Evolutionary conservation across 2,888 invertebrate species (phyloP), one percentile per base, ranked within the genome.

Genomic region (Caenorhabditis sp.): DNA sequence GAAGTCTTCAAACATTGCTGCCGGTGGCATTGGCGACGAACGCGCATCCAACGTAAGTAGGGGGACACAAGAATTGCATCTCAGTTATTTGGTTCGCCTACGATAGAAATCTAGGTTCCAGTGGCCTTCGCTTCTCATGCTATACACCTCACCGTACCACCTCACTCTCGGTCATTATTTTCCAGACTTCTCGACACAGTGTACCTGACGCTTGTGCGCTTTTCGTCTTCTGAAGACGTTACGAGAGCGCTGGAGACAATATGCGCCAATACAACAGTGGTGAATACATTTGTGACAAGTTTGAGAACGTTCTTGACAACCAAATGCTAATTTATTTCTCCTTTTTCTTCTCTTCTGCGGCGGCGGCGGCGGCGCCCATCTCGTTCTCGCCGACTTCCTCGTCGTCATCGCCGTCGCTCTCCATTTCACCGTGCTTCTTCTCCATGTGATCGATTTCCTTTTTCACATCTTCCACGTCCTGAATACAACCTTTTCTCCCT

Each of bases 401-500:
- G 13, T 55, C 61, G 13, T 76, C 67, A 32, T 62, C 76, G 13
- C 65, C 69, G 28, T 69, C 77, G 1, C 51, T 65, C 28, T 77
- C 77, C 67, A 65, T 60, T 26, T 70, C 76, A 9, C 58, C 58
- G 61, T 85, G 76, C 15, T 74, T 40, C 26, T 61, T 72, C 18
- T 84, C 82, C 80, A 81, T 79, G 32, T 84, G 56, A 68, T 85
- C 83, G 51, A 85, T 35, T 51, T 85, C 85, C 13, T 81, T 78
- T 53, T 80, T 78, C 26, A 85, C 72, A 32, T 86, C 85, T 56
- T 86, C 86, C 53, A 85, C 74, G 40, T 79, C 85, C 74, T 74
- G 56, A 26, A 77, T 40, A 37, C 24, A 55, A 50, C 5, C 20
- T 50, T 28, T 65, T 2, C 26, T 20, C 51, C 6, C 64, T 28